These are phyloP conservation scores for Metalampra italica DNA, from an alignment of 2,888 invertebrate species.

Conservation along the genomic window DNA sequence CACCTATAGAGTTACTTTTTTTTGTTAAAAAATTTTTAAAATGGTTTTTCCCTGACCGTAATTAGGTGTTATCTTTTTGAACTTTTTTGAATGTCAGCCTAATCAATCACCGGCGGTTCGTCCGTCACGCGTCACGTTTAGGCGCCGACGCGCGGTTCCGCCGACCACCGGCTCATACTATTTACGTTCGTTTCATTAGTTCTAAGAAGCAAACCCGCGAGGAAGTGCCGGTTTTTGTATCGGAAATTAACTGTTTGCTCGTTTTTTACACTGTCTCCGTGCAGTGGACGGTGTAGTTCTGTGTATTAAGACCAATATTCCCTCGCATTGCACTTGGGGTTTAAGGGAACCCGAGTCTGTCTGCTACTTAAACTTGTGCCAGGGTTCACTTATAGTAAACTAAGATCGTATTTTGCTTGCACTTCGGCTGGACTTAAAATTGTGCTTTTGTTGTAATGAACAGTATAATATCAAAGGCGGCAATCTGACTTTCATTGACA, in stretches of 20 bases:
- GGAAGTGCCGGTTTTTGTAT: constrained; percentile 70
- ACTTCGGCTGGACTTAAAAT: no score
- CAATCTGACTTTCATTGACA: no score
- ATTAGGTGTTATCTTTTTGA: constrained; percentile 3
- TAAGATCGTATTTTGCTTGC: no score
- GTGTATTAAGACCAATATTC: constrained; percentile 19
- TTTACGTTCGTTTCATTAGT: constrained; percentile 74
- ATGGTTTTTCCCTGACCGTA: not conserved
- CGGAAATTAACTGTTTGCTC: constrained; percentile 57
- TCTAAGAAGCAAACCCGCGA: constrained; percentile 61
- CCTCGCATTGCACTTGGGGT: not conserved
- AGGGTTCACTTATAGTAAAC: no score
- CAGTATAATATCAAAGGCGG: no score
- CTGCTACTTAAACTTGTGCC: no score
- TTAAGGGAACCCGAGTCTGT: no score
- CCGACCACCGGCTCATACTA: constrained; percentile 39
- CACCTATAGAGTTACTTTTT: constrained; percentile 2
- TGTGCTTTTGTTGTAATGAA: no score
- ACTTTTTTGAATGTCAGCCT: constrained; percentile 55
- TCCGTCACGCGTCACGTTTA: constrained; percentile 40
- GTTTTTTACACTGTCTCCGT: constrained; percentile 47
- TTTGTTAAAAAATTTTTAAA: no score
- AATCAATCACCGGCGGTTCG: constrained; percentile 50
- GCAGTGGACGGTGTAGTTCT: constrained; percentile 27
- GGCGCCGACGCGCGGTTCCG: constrained; percentile 62